phyloP scores from a whole-genome alignment of 1,140 invertebrate genomes.

The Drosophila rhopaloa region DNA sequence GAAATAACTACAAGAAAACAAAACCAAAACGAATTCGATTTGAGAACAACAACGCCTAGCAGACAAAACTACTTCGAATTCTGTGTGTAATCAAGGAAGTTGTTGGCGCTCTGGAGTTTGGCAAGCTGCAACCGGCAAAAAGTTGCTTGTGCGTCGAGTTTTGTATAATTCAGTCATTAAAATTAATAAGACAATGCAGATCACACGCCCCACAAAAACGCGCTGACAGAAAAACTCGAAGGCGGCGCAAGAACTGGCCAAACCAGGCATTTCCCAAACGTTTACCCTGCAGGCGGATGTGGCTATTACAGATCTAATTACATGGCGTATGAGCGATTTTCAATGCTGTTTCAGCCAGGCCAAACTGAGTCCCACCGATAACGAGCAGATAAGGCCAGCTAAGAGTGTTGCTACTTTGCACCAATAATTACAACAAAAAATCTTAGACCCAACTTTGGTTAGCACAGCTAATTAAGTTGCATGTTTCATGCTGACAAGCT shows the following conservation, averaged over 20 bases:
- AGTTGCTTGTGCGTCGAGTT: constrained; percentile 28
- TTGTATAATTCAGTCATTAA: constrained; percentile 70
- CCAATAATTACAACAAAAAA: constrained; percentile 9
- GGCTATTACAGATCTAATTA: constrained; percentile 53
- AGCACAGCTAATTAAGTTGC: constrained; percentile 64
- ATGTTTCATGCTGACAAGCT: constrained; percentile 53
- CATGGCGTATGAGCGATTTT: constrained; percentile 58
- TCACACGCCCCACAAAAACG: constrained; percentile 39
- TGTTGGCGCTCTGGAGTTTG: constrained; percentile 6
- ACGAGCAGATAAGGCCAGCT: constrained; percentile 38
- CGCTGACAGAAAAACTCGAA: neutral
- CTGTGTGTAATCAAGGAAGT: constrained; percentile 42
- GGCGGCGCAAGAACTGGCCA: constrained; percentile 37
- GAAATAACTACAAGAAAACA: constrained; percentile 33
- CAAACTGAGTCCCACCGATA: constrained; percentile 37
- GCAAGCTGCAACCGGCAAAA: constrained; percentile 29
- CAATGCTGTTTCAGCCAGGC: constrained; percentile 27
- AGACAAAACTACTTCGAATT: constrained; percentile 5
- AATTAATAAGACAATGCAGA: constrained; percentile 70
- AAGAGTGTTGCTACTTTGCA: constrained; percentile 15
- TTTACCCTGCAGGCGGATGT: constrained; percentile 42
- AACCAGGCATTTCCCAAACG: constrained; percentile 45
- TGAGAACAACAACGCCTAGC: constrained; percentile 14
- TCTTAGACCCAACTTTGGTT: neutral
- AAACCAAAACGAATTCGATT: constrained; percentile 58